Conservation (phyloP, 2,797 vertebrate species). For the Protosalanx chinensis region DNA sequence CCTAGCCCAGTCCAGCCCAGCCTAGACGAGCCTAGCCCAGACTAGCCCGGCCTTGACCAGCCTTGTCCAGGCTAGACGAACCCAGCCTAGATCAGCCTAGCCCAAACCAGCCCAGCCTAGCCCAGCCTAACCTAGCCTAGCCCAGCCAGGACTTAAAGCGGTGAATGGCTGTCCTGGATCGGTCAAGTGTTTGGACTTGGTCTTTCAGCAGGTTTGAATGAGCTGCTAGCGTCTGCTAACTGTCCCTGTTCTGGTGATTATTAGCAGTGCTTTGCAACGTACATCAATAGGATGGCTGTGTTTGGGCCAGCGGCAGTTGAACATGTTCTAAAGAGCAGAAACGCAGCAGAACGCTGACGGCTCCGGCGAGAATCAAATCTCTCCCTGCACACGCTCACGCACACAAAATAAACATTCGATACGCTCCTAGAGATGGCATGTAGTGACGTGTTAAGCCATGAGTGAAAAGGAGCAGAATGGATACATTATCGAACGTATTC, state of each 20-base stretch:
- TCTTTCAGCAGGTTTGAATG: slow-evolving; percentile 1
- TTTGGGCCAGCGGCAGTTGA: not conserved
- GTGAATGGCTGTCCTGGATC: not conserved
- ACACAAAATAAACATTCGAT: slow-evolving; percentile 5
- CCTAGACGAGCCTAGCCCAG: too few relatives aligned
- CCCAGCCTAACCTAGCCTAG: too few relatives aligned
- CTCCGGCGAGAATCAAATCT: not conserved
- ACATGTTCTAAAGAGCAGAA: not conserved
- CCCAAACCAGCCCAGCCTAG: too few relatives aligned
- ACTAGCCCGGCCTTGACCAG: too few relatives aligned
- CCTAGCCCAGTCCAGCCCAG: too few relatives aligned
- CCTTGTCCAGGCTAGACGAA: too few relatives aligned
- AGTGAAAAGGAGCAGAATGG: not conserved
- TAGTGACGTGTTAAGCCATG: not conserved
- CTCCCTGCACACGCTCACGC: not conserved
- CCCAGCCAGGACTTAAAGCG: not conserved
- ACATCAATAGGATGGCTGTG: not conserved
- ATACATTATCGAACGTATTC: slow-evolving; percentile 4
- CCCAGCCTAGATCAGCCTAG: too few relatives aligned
- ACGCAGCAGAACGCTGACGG: not conserved
- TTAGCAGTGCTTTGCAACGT: not conserved
- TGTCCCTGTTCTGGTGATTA: not conserved
- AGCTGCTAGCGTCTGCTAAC: not conserved
- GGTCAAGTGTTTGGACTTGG: not conserved
- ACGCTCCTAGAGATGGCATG: not conserved